These are phyloP conservation scores for Paracanthobrama guichenoti DNA, from an alignment of 2,113 vertebrate species.

Conservation along the genomic window DNA sequence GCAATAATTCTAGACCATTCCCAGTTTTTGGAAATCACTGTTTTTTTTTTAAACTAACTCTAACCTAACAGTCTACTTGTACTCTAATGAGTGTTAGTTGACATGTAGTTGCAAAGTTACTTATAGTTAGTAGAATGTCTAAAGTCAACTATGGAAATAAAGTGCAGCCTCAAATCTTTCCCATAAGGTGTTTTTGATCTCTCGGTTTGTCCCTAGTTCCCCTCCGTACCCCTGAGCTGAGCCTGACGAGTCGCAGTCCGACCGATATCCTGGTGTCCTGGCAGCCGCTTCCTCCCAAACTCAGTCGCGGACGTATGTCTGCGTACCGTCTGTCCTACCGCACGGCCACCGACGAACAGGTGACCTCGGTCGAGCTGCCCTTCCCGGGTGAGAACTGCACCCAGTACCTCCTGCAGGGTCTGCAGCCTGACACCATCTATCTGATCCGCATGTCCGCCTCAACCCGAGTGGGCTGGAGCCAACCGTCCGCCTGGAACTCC, in stretches of 20 bases:
- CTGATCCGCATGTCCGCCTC: constrained; percentile 89
- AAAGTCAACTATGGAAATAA: too few relatives aligned
- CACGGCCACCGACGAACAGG: constrained; percentile 80
- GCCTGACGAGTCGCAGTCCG: constrained; percentile 88
- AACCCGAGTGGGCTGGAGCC: constrained; percentile 90
- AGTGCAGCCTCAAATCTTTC: too few relatives aligned
- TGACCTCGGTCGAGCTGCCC: constrained; percentile 84
- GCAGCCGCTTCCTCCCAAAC: constrained; percentile 86
- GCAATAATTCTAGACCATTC: too few relatives aligned
- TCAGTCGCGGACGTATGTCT: constrained; percentile 84
- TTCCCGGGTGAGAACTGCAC: constrained; percentile 76
- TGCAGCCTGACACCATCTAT: constrained; percentile 89
- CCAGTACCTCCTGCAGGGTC: constrained; percentile 79
- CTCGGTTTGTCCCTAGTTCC: constrained; percentile 77
- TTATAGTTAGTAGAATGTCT: too few relatives aligned
- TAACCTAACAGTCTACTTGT: too few relatives aligned
- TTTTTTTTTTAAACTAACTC: too few relatives aligned
- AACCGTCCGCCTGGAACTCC: constrained; percentile 91
- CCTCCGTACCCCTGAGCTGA: constrained; percentile 91
- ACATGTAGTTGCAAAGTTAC: too few relatives aligned
- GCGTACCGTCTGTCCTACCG: constrained; percentile 88
- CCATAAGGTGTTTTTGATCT: too few relatives aligned
- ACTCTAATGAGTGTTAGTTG: too few relatives aligned
- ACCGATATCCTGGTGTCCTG: constrained; percentile 90
- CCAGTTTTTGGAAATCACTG: too few relatives aligned